Evolutionary conservation across 30 jellyfish, hydroid and myxozoan species (phyloP), one percentile per base, ranked within the genome.

Genomic region (Aurelia sp.): DNA sequence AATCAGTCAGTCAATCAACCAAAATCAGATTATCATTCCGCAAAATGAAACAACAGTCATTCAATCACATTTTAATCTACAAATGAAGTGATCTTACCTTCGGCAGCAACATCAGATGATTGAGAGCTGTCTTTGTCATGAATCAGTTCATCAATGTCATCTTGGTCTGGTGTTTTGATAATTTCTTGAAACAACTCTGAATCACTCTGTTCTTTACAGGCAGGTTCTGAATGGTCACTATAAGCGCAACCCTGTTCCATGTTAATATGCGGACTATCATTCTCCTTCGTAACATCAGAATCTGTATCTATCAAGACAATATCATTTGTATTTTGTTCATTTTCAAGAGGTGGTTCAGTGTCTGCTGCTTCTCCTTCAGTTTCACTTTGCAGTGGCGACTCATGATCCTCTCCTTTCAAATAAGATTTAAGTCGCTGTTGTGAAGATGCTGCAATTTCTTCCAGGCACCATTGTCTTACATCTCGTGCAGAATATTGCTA

Each of bases 401-500:
- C 67, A 5, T 60, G 11, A 27, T 66, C 78, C 18, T 86, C 61
- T 17, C 85, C 95, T n/a, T 74, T 48, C 55, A 94, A 22, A 61
- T 79, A 27, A 30, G 95, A 76, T 55, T 21, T 21, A 48, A 94
- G 87, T 57, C 86, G 68, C 35, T 63, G 84, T 51, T 84, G 68
- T 50, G 99, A 89, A 15, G 84, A 76, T 16, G 62, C 79, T 71
- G 81, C 91, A 18, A 94, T 63, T 62, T 94, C 99, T 40, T 77
- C 91, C 1, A 89, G 57, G 66, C 99, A 94, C 99, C 99, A 94
- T 35, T 74, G 64, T 55, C 94, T 91, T 9, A 89, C 97, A 52
- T 85, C 93, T 52, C 89, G 87, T 22, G 85, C 76, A 79, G 89
- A 91, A 70, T 79, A 89, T 55, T 81, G 78, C 99, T 94, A 66